Base-by-base conservation (phyloP, 1,140 invertebrate species). In the Calliphora vicina region DNA sequence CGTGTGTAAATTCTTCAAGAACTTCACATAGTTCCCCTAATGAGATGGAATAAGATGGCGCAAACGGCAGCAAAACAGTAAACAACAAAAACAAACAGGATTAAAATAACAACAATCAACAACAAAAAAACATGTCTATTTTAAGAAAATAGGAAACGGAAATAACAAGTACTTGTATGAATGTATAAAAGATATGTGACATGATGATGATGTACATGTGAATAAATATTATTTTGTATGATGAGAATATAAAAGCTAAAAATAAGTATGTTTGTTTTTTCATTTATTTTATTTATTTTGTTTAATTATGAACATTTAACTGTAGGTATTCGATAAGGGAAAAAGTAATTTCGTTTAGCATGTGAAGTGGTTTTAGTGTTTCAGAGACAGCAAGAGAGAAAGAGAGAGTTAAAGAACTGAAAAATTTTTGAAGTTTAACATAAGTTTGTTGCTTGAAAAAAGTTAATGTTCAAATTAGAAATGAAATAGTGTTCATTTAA, bases 1-100 rank as follows among this genome's bases (percentile, higher is more conserved):
- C 81, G 95, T 93, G 90, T 99, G 97, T 76, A 98, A 93, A 92
- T 97, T 97, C 92, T 97, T 97, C 84, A 97, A 93, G 92, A 96
- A 97, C 92, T 96, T 97, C 86, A 94, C 94, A 91, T 95, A 95
- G 91, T 97, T 96, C 89, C 97, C 96, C 96, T 97, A 80, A 81
- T 74, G n/a, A 83, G 6, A 17, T 23, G 12, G n/a, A 72, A 82
- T 6, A 82, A 20, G 15, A 45, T 29, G 6, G 72, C 12, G 67
- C 20, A 82, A 67, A 67, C 20, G 61, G 61, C 9, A 76, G 5
- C 26, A 17, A 27, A 73, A 17, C 26, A 73, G 27, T 8, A 42
- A 17, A 25, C 27, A 43, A 72, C 15, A 82, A 17, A 72, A 17
- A 35, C 35, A 35, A 35, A 2, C 1, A 1, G 35, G 5, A 35